These are phyloP conservation scores for Apus apus DNA, from an alignment of 2,113 vertebrate species.

Conservation along the genomic window DNA sequence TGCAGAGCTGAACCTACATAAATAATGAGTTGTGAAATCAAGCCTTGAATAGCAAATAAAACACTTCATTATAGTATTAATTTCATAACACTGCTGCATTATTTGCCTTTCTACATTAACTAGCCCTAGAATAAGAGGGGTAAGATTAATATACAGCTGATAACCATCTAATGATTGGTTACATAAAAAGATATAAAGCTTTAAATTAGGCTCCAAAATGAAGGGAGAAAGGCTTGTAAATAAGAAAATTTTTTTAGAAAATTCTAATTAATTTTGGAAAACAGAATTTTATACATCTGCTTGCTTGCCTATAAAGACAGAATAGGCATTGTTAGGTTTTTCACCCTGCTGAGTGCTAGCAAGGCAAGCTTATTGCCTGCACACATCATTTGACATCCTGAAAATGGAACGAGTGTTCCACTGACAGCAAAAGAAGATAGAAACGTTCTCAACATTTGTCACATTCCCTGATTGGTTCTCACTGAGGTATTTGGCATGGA, in stretches of 20 bases:
- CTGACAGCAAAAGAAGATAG: neutral
- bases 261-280: neutral
- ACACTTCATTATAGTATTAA: neutral
- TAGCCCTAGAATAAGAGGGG: neutral
- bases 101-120: neutral
- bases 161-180: neutral
- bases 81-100: neutral
- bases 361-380: slow-evolving; percentile 36
- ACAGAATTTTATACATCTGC: neutral
- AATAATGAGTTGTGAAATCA: slow-evolving; percentile 29
- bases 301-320: neutral
- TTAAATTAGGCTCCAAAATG: neutral
- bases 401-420: slow-evolving; percentile 16
- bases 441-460: slow-evolving; percentile 30
- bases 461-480: slow-evolving; percentile 22
- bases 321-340: neutral
- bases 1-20: neutral
- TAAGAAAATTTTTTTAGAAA: neutral
- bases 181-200: neutral
- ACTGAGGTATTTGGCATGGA: neutral
- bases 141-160: neutral
- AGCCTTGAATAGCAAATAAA: neutral
- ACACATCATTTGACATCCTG: slow-evolving; percentile 44
- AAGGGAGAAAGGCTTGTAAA: neutral
- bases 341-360: neutral